Conservation (phyloP, 1,140 invertebrate species). For the Drosophila pseudoobscura region DNA sequence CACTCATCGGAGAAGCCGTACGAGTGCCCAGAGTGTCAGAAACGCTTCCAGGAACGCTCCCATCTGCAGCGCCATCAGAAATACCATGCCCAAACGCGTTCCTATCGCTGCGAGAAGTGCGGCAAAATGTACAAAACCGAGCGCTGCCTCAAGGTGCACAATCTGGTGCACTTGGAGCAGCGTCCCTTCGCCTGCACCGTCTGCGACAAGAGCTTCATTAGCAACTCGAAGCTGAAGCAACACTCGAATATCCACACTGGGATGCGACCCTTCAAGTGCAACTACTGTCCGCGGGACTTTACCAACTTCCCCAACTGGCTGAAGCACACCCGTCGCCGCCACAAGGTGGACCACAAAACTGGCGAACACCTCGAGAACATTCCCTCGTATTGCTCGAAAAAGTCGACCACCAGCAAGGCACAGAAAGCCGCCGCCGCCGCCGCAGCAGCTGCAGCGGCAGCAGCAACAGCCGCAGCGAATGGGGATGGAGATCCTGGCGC, state of each 20-base stretch:
- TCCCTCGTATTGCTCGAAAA: conserved; percentile 81
- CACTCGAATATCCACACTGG: conserved; percentile 85
- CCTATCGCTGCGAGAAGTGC: conserved; percentile 84
- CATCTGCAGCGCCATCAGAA: conserved; percentile 84
- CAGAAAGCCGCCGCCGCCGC: conserved; percentile 54
- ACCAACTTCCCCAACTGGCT: conserved; percentile 86
- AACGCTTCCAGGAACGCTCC: conserved; percentile 84
- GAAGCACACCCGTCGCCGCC: conserved; percentile 85
- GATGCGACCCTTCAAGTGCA: conserved; percentile 85
- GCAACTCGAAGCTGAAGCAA: conserved; percentile 85
- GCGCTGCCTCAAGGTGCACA: conserved; percentile 84
- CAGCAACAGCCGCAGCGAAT: conserved; percentile 22
- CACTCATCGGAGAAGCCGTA: conserved; percentile 87
- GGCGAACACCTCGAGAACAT: conserved; percentile 83
- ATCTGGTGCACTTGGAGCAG: conserved; percentile 83
- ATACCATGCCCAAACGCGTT: conserved; percentile 83
- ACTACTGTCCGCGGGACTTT: conserved; percentile 85
- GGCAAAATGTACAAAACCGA: conserved; percentile 85
- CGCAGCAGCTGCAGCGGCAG: conserved; percentile 47
- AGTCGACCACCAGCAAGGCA: conserved; percentile 71
- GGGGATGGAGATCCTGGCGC: conserved; percentile 10
- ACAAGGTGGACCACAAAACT: conserved; percentile 85
- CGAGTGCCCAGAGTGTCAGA: conserved; percentile 86
- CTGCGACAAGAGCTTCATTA: conserved; percentile 85
- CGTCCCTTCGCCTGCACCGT: conserved; percentile 84